Evolutionary conservation across 1,140 invertebrate genomes (phyloP), one percentile per base, ranked within the genome.

Genomic region (Palaemon carinicauda): DNA sequence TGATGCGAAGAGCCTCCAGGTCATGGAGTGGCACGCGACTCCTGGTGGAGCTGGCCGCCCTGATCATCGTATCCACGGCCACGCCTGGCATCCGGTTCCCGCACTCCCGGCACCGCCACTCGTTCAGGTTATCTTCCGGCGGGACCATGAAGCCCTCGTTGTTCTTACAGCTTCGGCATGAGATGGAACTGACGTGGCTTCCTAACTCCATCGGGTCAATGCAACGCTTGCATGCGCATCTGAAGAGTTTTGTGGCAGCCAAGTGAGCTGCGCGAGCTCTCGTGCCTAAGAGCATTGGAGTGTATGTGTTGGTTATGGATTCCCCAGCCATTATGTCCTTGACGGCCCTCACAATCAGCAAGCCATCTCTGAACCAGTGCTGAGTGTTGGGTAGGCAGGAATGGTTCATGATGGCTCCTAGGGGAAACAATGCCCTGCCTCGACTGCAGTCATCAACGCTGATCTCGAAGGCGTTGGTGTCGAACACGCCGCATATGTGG

Each of bases 391-490:
- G 95, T 0, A 96, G 93, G 91, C 96, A 97, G 88, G 94, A 95
- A 91, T 97, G 96, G 5, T 95, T 95, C 88, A 96, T 93, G 65
- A 97, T 92, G 1, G 95, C 94, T 0, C 95, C 92, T 41, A 93
- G 93, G 0, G 96, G 95, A 90, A 95, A 96, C 1, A 97, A 90
- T 15, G 94, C 96, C 73, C 95, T 93, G 24, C 79, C 87, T 12
- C 71, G 27, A 12, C 65, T 82, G n/a, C 50, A 52, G 14, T 53
- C 51, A 29, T 95, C 92, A 89, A 94, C 93, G 0, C 94, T 92
- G 0, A 96, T 94, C 91, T 96, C 96, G 90, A 96, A 96, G 0
- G 94, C 95, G 90, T 97, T 97, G 24, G 96, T 94, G 93, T 95
- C 94, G 24, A 96, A 90, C 80, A 96, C 94, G 0, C 96, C 96